Evolutionary conservation across 1,140 invertebrate species (phyloP), one percentile per base, ranked within the genome.

Genomic region (Drosophila littoralis): DNA sequence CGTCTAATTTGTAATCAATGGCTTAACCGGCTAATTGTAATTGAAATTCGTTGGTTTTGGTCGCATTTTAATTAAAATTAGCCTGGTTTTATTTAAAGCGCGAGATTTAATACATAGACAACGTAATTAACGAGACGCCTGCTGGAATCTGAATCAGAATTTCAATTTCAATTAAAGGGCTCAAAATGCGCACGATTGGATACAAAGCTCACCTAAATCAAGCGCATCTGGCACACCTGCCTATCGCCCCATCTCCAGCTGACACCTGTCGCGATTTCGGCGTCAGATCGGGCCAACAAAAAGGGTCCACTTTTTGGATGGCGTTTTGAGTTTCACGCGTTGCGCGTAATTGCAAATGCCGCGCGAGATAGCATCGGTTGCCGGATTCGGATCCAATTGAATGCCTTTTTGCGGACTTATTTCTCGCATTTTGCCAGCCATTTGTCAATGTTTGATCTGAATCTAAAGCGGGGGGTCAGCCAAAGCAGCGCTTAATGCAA

Each of bases 151-250:
- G 72, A 80, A 67, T 82, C 46, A 40, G 64, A 60, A 67, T 67
- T 86, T 77, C 58, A 79, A 79, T 86, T 83, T 86, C 61, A 83
- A 86, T 86, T 83, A 88, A 73, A 67, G 61, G 48, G 43, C 43
- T 55, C 4, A 40, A 55, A 79, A 65, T 82, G 36, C 46, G 72
- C 66, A 60, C 65, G 68, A 75, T 70, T 60, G 55, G 42, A 15
- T 17, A 46, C 17, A 28, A 42, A 64, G 45, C 50, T 13, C 38
- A 83, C 82, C 82, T 66, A 88, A 88, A 73, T 85, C 83, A 86
- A 55, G 67, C 54, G 42, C 50, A 88, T 67, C 83, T 81, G 55
- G 42, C 60, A 13, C 40, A 38, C 15, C 13, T n/a, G 38, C 7
- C 46, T 40, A 54, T 38, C 52, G 15, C 32, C 38, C 51, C 59